Evolutionary conservation across 2,113 vertebrate species (phyloP), one percentile per base, ranked within the genome.

Genomic region (Mormyrus lacerda): DNA sequence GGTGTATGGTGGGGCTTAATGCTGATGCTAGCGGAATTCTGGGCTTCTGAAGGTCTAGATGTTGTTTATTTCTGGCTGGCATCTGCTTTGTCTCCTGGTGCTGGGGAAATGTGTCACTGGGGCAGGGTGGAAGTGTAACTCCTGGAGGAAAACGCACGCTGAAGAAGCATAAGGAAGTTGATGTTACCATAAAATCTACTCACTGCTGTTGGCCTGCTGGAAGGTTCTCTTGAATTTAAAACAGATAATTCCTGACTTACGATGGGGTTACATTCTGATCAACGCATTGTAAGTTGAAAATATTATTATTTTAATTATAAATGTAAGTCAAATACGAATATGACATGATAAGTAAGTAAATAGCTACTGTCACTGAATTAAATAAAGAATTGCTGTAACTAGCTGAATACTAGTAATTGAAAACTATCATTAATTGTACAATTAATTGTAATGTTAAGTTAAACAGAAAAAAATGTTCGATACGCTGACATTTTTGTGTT

Each of bases 11-110:
- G 92, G 88, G 92, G 86, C 92, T 90, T 91, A 27, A 92, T 93
- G 93, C 91, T 95, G 94, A 94, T 90, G 92, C 69, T 88, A 87
- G 91, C 92, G 91, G 91, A 93, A 94, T 87, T 90, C 86, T 91
- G 91, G 48, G 45, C 48, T 31, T 19, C 21, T 31, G 11, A 17
- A 21, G 42, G 27, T 13, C 48, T 17, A 44, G 44, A n/a, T 65
- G 27, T 27, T 69, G 10, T 53, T 5, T 61, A 44, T 61, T 88
- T 44, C 69, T 73, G 65, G 76, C 65, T 85, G 39, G 39, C 9
- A 8, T 88, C 65, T 55, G 88, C 90, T 89, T 89, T 89, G 90
- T 90, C 69, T 87, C 4, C 5, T 8, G 1, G 27, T 9, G 17
- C 79, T 85, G 90, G 35, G 24, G 55, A 89, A 88, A 47, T 82